Evolutionary conservation across 2,888 invertebrate genomes (phyloP).

Genomic region (Odiellus spinosus): DNA sequence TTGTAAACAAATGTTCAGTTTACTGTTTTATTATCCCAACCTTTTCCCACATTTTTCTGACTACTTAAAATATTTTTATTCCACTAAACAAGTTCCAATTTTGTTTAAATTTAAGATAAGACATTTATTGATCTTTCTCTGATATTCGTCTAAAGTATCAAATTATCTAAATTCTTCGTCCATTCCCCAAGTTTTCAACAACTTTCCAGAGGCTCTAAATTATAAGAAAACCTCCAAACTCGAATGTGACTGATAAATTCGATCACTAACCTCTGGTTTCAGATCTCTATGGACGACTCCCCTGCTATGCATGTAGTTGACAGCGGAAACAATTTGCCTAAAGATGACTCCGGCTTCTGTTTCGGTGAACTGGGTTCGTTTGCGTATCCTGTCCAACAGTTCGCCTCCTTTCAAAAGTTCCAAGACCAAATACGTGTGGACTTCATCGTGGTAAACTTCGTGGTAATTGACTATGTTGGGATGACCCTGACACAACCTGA

Average conservation of each 20-base stretch:
- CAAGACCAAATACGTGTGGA: constrained; percentile 73
- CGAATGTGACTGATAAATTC: background rate
- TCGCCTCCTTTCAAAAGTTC: constrained; percentile 75
- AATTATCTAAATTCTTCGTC: too few species aligned
- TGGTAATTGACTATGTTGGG: constrained; percentile 67
- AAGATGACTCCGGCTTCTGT: constrained; percentile 59
- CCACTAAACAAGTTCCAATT: too few species aligned
- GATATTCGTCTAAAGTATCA: too few species aligned
- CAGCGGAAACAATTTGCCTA: constrained; percentile 62
- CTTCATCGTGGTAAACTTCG: constrained; percentile 67
- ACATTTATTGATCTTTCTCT: too few species aligned
- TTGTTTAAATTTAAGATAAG: too few species aligned
- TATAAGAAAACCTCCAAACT: background rate
- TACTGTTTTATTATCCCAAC: too few species aligned
- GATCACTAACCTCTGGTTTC: constrained; percentile 64
- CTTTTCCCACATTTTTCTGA: too few species aligned
- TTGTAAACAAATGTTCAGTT: too few species aligned
- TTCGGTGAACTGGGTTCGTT: constrained; percentile 54
- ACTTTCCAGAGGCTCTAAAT: too few species aligned
- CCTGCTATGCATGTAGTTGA: constrained; percentile 64
- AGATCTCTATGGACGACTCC: constrained; percentile 82
- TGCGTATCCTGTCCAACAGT: constrained; percentile 48
- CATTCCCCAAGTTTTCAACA: too few species aligned
- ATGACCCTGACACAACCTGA: constrained; percentile 73
- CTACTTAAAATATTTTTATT: too few species aligned